Evolutionary conservation across 1,140 invertebrate genomes (phyloP), one percentile per base, ranked within the genome.

Genomic region (Drosophila ohnishii): DNA sequence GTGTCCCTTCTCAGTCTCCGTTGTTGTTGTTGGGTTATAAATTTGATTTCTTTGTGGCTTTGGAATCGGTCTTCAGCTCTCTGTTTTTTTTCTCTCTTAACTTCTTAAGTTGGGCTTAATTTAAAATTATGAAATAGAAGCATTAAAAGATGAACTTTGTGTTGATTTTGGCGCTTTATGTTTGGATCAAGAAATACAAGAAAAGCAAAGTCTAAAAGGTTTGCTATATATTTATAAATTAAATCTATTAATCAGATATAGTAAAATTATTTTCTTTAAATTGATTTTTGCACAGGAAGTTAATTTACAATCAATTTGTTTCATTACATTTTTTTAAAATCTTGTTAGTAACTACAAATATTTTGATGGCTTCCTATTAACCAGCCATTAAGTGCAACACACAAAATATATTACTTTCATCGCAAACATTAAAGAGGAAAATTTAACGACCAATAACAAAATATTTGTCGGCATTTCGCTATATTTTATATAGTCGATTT

Each of bases 121-220:
- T 83, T 80, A 63, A 83, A 83, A 83, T 83, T 88, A 80, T 83
- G 76, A 87, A 87, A 87, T 77, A 86, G 55, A 74, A 66, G 64
- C 67, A 40, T 77, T 87, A 74, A 87, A 80, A 80, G 72, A 80
- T 87, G 69, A 79, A 77, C 55, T 74, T 40, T 67, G 32, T 75
- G 60, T 76, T 42, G 42, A 66, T 70, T 76, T 82, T 78, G 60
- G 74, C 25, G 60, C 19, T 50, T n/a, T 32, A 14, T 60, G 63
- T 35, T 25, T 28, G 11, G 48, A 13, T 59, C 45, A 25, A 13
- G 7, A 22, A 3, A 6, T 11, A n/a, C n/a, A 30, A 13, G n/a
- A 14, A 45, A n/a, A 51, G 1, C 6, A 14, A 22, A 10, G 19
- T n/a, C 22, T 39, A 7, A 30, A 28, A 10, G 30, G 22, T n/a